Conservation (phyloP, 2,888 invertebrate species). For the Phortica okadai region DNA sequence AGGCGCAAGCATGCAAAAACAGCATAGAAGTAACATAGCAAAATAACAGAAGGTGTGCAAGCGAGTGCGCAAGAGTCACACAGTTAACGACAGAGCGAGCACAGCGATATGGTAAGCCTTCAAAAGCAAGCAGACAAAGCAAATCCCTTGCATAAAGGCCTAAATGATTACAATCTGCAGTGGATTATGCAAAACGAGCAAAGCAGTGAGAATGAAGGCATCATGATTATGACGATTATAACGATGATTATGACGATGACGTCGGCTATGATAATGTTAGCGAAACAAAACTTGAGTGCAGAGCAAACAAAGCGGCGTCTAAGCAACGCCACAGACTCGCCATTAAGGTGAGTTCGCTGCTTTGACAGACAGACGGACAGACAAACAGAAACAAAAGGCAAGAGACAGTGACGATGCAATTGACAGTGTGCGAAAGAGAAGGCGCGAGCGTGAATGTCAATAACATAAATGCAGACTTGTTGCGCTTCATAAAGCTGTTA, state of each 20-base stretch:
- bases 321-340: no score
- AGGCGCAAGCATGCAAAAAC: constrained; percentile 37
- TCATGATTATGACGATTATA: neutral
- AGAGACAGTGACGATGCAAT: constrained; percentile 40
- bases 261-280: neutral
- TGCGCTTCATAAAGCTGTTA: neutral
- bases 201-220: neutral
- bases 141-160: constrained; percentile 26
- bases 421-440: constrained; percentile 37
- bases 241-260: neutral
- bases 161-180: constrained; percentile 32
- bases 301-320: constrained; percentile 28
- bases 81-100: no score
- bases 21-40: constrained; percentile 2
- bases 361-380: constrained; percentile 40
- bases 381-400: constrained; percentile 43
- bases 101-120: no score
- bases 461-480: constrained; percentile 5
- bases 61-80: neutral
- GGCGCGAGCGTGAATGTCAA: constrained; percentile 45
- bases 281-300: constrained; percentile 18
- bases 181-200: constrained; percentile 28
- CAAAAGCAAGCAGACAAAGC: constrained; percentile 18
- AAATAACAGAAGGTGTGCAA: neutral
- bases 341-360: neutral